Conservation (phyloP, 1,140 invertebrate genomes). For the Leptoteleia sp. region DNA sequence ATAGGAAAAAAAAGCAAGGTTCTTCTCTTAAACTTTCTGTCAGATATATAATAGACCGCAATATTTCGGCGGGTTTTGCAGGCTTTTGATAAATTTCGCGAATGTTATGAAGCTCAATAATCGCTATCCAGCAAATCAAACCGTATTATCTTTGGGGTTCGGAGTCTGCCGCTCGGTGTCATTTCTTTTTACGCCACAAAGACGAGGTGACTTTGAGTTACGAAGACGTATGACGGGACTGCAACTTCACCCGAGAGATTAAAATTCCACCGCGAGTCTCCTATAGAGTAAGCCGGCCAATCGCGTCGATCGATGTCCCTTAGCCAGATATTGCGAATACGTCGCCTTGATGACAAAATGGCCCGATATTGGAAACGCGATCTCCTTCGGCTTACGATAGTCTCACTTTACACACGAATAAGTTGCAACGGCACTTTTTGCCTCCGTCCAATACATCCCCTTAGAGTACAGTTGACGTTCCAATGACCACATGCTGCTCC, state of each 20-base stretch:
- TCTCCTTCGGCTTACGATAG: no score
- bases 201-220: slow-evolving; percentile 28
- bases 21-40: no score
- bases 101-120: no score
- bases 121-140: no score
- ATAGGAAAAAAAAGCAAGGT: no score
- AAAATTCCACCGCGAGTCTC: slow-evolving; percentile 44
- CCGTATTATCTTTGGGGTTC: no score
- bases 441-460: slow-evolving; percentile 2
- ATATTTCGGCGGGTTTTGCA: no score
- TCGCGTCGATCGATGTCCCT: slow-evolving; percentile 39
- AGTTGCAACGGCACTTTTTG: slow-evolving; percentile 26
- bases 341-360: slow-evolving; percentile 21
- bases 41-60: no score
- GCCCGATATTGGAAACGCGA: slow-evolving; percentile 30
- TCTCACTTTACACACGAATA: slow-evolving; percentile 28
- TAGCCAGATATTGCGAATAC: slow-evolving; percentile 44
- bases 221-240: slow-evolving; percentile 16
- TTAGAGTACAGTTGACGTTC: slow-evolving; percentile 14
- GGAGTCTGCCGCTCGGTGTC: no score
- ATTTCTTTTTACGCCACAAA: no score
- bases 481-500: slow-evolving; percentile 11
- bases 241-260: slow-evolving; percentile 26
- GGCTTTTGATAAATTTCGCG: no score
- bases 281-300: slow-evolving; percentile 25